Percentiles rank a stretch among this genome's conserved stretches.
phyloP scores from a whole-genome alignment of 2,888 invertebrate genomes.

The Sycophila texana region DNA sequence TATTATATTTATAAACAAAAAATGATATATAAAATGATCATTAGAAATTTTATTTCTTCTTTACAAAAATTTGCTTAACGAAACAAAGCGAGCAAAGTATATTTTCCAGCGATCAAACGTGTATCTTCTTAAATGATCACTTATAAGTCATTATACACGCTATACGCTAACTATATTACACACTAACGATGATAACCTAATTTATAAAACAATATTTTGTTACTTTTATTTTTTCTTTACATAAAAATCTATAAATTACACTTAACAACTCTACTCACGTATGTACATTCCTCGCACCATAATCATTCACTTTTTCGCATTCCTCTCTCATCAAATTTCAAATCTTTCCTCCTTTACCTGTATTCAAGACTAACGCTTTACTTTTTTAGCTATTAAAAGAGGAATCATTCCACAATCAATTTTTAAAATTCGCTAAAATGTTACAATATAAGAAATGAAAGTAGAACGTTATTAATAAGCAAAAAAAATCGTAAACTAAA shows the following conservation, averaged over 20 bases:
- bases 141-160: too few relatives aligned
- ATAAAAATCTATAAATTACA: slow-evolving; percentile 34
- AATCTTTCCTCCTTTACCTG: not conserved
- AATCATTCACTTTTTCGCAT: too few relatives aligned
- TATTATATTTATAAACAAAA: not conserved
- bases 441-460: too few relatives aligned
- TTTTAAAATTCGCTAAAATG: too few relatives aligned
- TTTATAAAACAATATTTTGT: not conserved
- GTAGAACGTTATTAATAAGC: too few relatives aligned
- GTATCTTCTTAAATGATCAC: not conserved
- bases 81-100: not conserved
- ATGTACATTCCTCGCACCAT: slow-evolving; percentile 4
- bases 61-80: not conserved
- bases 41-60: slow-evolving; percentile 4
- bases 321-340: too few relatives aligned
- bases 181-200: slow-evolving; percentile 11
- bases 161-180: too few relatives aligned
- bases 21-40: slow-evolving; percentile 3
- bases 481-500: too few relatives aligned
- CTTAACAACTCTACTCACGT: slow-evolving; percentile 15
- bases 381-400: too few relatives aligned
- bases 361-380: not conserved
- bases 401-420: too few relatives aligned
- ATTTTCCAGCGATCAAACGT: not conserved
- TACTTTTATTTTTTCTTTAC: not conserved